Evolutionary conservation across 2,113 vertebrate species (phyloP).

Genomic region (Hiodon tergisus): DNA sequence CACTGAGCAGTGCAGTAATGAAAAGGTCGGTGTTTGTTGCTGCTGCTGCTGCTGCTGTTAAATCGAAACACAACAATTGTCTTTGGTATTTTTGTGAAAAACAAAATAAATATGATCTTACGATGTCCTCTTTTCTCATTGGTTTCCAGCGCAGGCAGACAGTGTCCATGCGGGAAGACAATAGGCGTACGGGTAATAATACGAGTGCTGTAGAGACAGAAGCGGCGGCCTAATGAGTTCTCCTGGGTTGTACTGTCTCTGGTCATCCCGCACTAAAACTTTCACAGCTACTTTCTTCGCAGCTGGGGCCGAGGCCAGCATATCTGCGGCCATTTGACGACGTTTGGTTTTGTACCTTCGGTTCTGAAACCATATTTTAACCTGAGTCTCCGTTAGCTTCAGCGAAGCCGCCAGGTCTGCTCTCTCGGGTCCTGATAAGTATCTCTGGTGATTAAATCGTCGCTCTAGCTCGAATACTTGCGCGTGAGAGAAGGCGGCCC

Average conservation of each 20-base stretch:
- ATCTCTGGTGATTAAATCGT: constrained; percentile 96
- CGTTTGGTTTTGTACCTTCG: constrained; percentile 98
- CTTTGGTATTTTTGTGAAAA: constrained; percentile 2
- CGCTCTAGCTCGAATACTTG: constrained; percentile 98
- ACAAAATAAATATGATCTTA: constrained; percentile 34
- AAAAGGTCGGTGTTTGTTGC: constrained; percentile 7
- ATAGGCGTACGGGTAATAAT: constrained; percentile 92
- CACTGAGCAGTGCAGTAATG: constrained; percentile 33
- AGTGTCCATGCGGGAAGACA: constrained; percentile 94
- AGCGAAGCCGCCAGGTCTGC: constrained; percentile 93
- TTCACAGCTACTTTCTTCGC: constrained; percentile 97
- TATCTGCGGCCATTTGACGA: constrained; percentile 90
- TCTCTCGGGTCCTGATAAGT: constrained; percentile 92
- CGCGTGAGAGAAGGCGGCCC: constrained; percentile 95
- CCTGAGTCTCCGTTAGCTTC: constrained; percentile 97
- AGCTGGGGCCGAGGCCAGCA: constrained; percentile 83
- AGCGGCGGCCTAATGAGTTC: constrained; percentile 85
- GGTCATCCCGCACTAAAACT: constrained; percentile 93
- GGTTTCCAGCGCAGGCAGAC: constrained; percentile 75
- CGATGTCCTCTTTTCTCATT: constrained; percentile 45
- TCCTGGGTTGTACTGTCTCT: constrained; percentile 91
- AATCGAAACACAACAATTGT: constrained; percentile 20
- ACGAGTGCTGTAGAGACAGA: constrained; percentile 81
- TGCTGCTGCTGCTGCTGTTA: constrained; percentile 8
- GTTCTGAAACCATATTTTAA: constrained; percentile 99